phyloP scores from a whole-genome alignment of 2,113 vertebrate species.

The Numida meleagris region DNA sequence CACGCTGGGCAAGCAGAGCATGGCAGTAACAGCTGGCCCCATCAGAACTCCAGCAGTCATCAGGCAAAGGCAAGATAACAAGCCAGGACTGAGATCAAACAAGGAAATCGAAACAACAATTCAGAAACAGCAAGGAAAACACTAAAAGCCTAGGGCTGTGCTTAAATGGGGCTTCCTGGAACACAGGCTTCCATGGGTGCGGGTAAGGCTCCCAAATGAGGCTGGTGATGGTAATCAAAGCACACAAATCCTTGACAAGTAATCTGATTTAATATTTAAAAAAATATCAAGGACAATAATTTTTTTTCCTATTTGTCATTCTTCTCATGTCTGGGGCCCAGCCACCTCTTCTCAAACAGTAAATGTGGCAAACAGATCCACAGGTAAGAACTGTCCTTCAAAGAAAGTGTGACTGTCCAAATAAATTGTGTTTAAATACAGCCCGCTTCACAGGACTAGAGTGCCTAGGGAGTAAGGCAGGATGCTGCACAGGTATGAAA shows the following conservation, averaged over 20 bases:
- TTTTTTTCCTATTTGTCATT: not conserved
- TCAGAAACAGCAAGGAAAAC: not conserved
- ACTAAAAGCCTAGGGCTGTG: not conserved
- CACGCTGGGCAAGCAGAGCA: not conserved
- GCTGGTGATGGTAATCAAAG: not conserved
- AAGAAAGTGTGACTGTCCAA: not conserved
- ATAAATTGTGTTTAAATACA: not conserved
- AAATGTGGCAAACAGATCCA: not conserved
- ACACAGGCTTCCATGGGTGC: not conserved
- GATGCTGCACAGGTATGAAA: not conserved
- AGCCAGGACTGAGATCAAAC: not conserved
- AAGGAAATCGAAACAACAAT: not conserved
- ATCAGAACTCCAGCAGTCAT: not conserved
- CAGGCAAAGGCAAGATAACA: not conserved
- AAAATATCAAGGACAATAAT: not conserved
- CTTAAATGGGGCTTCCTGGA: not conserved
- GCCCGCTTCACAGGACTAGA: not conserved
- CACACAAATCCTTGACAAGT: not conserved
- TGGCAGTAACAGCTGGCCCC: not conserved
- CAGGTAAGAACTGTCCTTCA: not conserved
- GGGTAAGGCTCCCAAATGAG: not conserved
- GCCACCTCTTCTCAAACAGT: not conserved
- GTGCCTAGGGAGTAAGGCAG: not conserved
- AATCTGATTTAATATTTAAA: not conserved
- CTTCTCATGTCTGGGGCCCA: not conserved